Evolutionary conservation across 1,140 invertebrate genomes (phyloP), one percentile per base, ranked within the genome.

Genomic region (Daktulosphaira vitifoliae): DNA sequence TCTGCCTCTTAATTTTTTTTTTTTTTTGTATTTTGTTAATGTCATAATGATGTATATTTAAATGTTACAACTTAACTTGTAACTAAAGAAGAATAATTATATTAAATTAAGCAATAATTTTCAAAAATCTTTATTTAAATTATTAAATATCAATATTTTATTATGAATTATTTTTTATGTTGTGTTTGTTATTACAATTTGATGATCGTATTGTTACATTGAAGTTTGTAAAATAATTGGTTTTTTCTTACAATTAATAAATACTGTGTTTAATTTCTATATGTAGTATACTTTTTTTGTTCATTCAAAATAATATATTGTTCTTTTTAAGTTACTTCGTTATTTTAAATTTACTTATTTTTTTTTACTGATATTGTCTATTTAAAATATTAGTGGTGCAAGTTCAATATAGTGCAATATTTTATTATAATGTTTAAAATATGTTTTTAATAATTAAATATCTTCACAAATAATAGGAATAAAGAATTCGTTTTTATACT

Each of bases 161-260:
- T 26, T 56, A 54, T 56, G 53, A 44, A 44, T 44, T 46, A 59
- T 33, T 33, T 5, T 59, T 48, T 62, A 16, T 25, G 44, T 48
- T 62, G 25, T 62, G n/a, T 48, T 62, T 62, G 11, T 62, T 46
- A 18, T 48, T 25, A 62, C 42, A 23, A 62, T 26, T 62, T 9
- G 18, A 33, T 48, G 18, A 33, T 62, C 29, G 26, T 62, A n/a
- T 18, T 33, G 29, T 6, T 33, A n/a, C n/a, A n/a, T n/a, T n/a
- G n/a, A n/a, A n/a, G n/a, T n/a, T n/a, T n/a, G n/a, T n/a, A 33
- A 33, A 33, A 33, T 33, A 33, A 33, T 33, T 33, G 44, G 53
- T 22, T 25, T 62, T 62, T 62, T 48, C n/a, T 62, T 62, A 13
- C 25, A 29, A 48, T 29, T 62, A 62, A 62, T 62, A 62, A 62